Percentiles rank a stretch among this genome's conserved stretches.
phyloP scores from a whole-genome alignment of 2,797 vertebrate genomes.

The Philypnodon macrostomus region DNA sequence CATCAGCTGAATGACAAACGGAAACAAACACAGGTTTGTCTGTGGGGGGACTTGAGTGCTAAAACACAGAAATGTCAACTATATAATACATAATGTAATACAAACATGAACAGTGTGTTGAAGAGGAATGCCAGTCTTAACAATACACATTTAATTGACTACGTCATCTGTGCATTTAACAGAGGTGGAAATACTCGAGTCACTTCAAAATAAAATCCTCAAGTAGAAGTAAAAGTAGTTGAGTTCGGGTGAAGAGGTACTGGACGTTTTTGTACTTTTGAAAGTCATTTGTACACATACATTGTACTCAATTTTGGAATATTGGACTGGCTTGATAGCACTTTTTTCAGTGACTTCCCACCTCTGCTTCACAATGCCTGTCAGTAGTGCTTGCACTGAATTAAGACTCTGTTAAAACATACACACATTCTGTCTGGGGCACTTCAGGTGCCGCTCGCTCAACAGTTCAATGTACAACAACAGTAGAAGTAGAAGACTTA shows the following conservation, averaged over 20 bases:
- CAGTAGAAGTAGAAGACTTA: slow-evolving; percentile 14
- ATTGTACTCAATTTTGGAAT: no score
- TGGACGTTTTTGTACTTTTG: no score
- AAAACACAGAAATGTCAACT: slow-evolving; percentile 10
- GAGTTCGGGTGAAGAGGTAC: no score
- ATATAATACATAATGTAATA: slow-evolving; percentile 13
- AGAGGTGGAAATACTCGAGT: slow-evolving; percentile 1
- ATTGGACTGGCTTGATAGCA: no score
- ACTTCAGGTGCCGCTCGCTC: slow-evolving; percentile 59
- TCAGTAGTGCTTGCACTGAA: slow-evolving; percentile 69
- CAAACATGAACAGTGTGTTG: slow-evolving; percentile 28
- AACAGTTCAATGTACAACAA: slow-evolving; percentile 34
- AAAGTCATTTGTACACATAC: no score
- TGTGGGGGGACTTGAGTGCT: slow-evolving; percentile 2
- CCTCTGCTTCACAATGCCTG: slow-evolving; percentile 51
- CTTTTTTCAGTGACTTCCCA: not conserved
- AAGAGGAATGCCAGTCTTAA: slow-evolving; percentile 61
- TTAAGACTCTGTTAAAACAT: slow-evolving; percentile 30
- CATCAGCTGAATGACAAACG: slow-evolving; percentile 20
- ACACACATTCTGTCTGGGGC: slow-evolving; percentile 32
- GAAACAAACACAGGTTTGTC: slow-evolving; percentile 16
- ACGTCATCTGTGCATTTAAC: slow-evolving; percentile 68
- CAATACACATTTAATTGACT: slow-evolving; percentile 50
- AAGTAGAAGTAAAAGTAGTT: no score
- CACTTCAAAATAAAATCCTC: no score